phyloP scores from a whole-genome alignment of 2,113 vertebrate genomes.

The Rafetus swinhoei region DNA sequence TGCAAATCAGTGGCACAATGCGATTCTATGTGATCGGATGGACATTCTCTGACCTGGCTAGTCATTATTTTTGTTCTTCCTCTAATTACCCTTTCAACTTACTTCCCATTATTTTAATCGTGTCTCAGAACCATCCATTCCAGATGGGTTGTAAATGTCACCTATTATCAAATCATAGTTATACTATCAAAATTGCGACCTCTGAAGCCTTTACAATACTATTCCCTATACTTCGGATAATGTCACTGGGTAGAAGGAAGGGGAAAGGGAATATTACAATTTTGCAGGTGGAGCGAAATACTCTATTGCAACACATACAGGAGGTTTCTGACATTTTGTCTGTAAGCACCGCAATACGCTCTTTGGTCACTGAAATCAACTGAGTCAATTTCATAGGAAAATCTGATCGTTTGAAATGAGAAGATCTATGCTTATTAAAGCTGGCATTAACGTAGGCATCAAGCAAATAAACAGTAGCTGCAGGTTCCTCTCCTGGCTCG shows the following conservation, averaged over 20 bases:
- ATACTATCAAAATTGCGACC: rapidly evolving
- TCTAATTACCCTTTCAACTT: neutral
- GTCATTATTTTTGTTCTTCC: neutral
- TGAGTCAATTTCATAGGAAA: neutral
- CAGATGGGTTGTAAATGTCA: neutral
- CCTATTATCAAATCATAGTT: neutral
- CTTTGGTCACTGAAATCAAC: neutral
- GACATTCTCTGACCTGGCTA: neutral
- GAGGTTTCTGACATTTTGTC: neutral
- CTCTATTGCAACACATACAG: neutral
- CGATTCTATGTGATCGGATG: neutral
- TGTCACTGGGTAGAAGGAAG: neutral
- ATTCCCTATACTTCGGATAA: rapidly evolving
- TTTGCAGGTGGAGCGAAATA: neutral
- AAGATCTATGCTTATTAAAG: neutral
- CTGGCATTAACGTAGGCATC: neutral
- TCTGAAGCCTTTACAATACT: rapidly evolving
- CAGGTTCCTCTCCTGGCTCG: conserved; percentile 32
- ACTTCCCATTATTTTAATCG: neutral
- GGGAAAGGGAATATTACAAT: neutral
- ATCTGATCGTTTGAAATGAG: neutral
- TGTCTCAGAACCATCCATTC: neutral
- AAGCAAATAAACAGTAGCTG: neutral
- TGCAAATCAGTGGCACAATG: neutral
- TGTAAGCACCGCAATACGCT: neutral